A percentile compares a stretch with the other conserved stretches of the same genome.
Conservation (phyloP, 1,140 invertebrate genomes). For the Pachypeltis micranthus region DNA sequence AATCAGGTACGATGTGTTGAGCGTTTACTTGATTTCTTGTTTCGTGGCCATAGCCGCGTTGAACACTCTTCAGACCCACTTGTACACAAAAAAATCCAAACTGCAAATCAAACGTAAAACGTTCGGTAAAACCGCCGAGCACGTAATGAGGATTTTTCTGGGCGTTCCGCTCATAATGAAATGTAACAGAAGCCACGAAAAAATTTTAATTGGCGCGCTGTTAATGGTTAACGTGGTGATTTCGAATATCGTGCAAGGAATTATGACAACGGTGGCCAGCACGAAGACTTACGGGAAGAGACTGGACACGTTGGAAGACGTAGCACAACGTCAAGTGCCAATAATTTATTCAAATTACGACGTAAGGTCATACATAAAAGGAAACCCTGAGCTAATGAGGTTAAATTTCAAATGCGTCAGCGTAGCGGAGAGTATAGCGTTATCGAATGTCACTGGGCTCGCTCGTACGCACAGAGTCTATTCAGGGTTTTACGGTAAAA, state of each 20-base stretch:
- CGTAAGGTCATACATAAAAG: background rate
- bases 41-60: too few relatives aligned
- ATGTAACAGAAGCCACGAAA: background rate
- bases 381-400: background rate
- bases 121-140: background rate
- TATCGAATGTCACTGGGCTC: background rate
- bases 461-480: background rate
- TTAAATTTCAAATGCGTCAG: background rate
- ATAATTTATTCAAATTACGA: background rate
- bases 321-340: background rate
- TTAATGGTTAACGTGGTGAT: background rate
- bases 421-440: background rate
- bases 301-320: background rate
- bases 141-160: background rate
- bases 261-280: background rate
- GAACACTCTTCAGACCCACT: too few relatives aligned
- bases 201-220: background rate
- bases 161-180: background rate
- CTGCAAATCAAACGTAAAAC: background rate
- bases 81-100: background rate
- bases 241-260: background rate
- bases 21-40: background rate
- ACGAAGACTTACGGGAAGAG: background rate
- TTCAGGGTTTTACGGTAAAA: background rate
- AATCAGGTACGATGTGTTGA: background rate